Evolutionary conservation across 1,140 invertebrate genomes (phyloP), one percentile per base, ranked within the genome.

Genomic region (Hyphantria cunea): DNA sequence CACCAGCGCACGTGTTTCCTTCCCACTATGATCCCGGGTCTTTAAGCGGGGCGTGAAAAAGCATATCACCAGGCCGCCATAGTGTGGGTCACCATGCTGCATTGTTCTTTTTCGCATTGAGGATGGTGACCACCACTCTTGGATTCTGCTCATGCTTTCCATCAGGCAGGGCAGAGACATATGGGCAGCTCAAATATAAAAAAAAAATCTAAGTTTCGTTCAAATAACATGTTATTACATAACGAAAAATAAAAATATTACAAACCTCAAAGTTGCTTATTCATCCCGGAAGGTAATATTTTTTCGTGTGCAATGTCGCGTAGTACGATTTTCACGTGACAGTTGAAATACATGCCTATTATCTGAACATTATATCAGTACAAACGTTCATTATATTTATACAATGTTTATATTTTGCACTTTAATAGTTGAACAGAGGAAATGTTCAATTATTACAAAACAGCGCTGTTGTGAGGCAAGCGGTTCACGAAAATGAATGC

Each of bases 361-460:
- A 58, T 49, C 12, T 33, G 32, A 32, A 14, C 34, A 58, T 49
- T 49, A 49, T 49, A 45, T 58, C 44, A 49, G 45, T 10, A 9
- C 33, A 45, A 14, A 39, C 33, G 48, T 31, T 37, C 14, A 25
- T 58, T 58, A 58, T 14, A 5, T 39, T 17, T 37, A 12, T 15
- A 48, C 45, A 48, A 41, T 49, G 55, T 58, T 34, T 48, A 58
- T 13, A 44, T 31, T 17, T 17, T 48, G 47, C 9, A 48, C 14
- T 48, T 37, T 60, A n/a, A 60, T 42, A 5, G 15, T 11, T 31
- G 12, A 49, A 48, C 48, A 10, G 15, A 62, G 66, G 66, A 75
- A 65, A 67, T 55, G 62, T 54, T 53, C 66, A 66, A 75, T 75
- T 68, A 75, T 72, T 72, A 52, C 66, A 60, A 75, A 70, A 74